Evolutionary conservation across 1,140 invertebrate species (phyloP), one percentile per base, ranked within the genome.

Genomic region (Elysia chlorotica): DNA sequence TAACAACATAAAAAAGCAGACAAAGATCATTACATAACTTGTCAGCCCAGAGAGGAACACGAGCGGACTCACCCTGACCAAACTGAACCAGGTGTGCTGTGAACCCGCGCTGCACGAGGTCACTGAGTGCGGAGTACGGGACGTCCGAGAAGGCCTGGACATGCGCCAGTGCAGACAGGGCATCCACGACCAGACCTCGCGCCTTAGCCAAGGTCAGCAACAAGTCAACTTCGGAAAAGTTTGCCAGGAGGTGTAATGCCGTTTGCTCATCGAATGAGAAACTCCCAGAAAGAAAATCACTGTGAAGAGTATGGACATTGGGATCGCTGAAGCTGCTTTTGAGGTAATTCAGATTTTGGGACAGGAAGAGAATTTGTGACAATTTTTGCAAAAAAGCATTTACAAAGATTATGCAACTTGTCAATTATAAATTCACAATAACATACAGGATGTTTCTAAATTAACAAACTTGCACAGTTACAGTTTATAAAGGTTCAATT

Each of bases 261-360:
- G 91, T 83, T 36, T 90, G 88, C 84, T 93, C 92, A 83, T 92
- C 91, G 79, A 93, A 93, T 83, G 91, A 91, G 73, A 89, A 89
- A 87, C 92, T 92, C 74, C 91, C 91, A 48, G 90, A 88, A 72
- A 93, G 85, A 86, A 93, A 92, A 67, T 91, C 88, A 82, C 91
- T 92, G 76, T 69, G 30, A 61, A 10, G 56, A 59, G 10, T 17
- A 59, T 59, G 25, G 28, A 59, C n/a, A n/a, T n/a, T n/a, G n/a
- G n/a, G n/a, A n/a, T n/a, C n/a, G n/a, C n/a, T n/a, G n/a, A n/a
- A n/a, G n/a, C n/a, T n/a, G n/a, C n/a, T n/a, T n/a, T n/a, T n/a
- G n/a, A n/a, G n/a, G n/a, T n/a, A n/a, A n/a, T n/a, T n/a, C n/a
- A n/a, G n/a, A n/a, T n/a, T n/a, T n/a, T n/a, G n/a, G n/a, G n/a